Evolutionary conservation across 2,888 invertebrate species (phyloP), one percentile per base, ranked within the genome.

Genomic region (Spisula solida): DNA sequence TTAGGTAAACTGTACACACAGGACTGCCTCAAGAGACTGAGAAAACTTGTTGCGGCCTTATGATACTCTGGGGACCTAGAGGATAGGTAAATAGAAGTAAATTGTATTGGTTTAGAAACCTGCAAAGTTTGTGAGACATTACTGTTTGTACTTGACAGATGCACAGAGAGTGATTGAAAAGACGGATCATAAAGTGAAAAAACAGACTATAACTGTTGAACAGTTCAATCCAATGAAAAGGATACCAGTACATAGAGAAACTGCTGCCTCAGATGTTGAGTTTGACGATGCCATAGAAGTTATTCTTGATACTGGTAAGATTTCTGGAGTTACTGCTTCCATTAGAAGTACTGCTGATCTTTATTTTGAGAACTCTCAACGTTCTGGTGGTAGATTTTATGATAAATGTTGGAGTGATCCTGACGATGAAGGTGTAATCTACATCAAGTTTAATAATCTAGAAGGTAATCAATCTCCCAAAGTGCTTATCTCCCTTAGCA

Each of bases 401-500:
- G 85, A 81, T 75, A 66, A 86, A 0, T n/a, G 88, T 18, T 25
- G 31, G 55, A 78, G 51, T 66, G 81, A 88, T 56, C 88, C 89
- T 14, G 81, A 86, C 14, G 86, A 88, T 34, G 87, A 85, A 18
- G 81, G 82, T 47, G 84, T 87, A 41, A 55, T 85, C 6, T 90
- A 80, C 34, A 84, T 92, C 10, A 90, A 88, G 25, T 91, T 90
- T 79, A 47, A 82, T n/a, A 70, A 85, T 5, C 80, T 75, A 81
- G 88, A 88, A 84, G 91, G 92, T 92, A 86, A 75, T 66, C 41
- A 41, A n/a, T n/a, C n/a, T n/a, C n/a, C n/a, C n/a, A n/a, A n/a
- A n/a, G n/a, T n/a, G n/a, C n/a, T n/a, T n/a, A 41, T 41, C 8
- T 41, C 41, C 2, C 41, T 5, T 41, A 41, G 8, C 8, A 41